Evolutionary conservation across 2,888 invertebrate species (phyloP).

Genomic region (Ectemnius cavifrons): DNA sequence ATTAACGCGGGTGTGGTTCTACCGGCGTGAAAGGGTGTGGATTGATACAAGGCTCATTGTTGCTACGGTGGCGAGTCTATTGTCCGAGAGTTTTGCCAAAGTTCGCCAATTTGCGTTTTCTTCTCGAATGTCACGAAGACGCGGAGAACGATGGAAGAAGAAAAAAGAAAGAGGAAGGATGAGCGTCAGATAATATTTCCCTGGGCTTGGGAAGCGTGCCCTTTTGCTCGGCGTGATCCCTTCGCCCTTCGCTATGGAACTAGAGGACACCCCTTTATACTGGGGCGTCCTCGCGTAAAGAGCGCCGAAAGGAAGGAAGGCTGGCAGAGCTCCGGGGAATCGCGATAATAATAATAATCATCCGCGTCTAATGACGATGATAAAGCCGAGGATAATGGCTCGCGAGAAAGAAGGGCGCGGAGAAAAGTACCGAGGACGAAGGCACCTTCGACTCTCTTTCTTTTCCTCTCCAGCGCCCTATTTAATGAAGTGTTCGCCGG

Average conservation of each 20-base stretch:
- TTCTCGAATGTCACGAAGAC: conserved; percentile 43
- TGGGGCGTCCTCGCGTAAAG: conserved; percentile 34
- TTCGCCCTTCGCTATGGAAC: conserved; percentile 13
- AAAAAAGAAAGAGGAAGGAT: background rate
- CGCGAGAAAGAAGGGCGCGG: background rate
- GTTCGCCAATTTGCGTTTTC: conserved; percentile 62
- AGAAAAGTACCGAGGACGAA: too few relatives aligned
- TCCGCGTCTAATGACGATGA: conserved; percentile 44
- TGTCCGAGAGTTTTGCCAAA: conserved; percentile 52
- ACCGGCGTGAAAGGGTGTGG: background rate
- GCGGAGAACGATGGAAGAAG: conserved; percentile 12
- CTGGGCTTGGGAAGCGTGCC: too few relatives aligned
- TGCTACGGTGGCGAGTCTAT: conserved; percentile 38
- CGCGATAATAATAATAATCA: conserved; percentile 36
- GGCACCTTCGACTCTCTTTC: too few relatives aligned
- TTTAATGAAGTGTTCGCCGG: too few relatives aligned
- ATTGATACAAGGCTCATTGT: conserved; percentile 57
- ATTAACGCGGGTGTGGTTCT: too few relatives aligned
- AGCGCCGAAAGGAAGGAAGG: conserved; percentile 40
- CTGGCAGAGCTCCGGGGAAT: conserved; percentile 8
- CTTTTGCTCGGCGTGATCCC: too few relatives aligned
- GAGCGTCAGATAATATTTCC: conserved; percentile 43
- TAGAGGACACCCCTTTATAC: conserved; percentile 37
- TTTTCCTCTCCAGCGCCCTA: too few relatives aligned
- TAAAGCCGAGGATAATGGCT: conserved; percentile 38